phyloP scores from a whole-genome alignment of 2,888 invertebrate genomes.

The Patella ulyssiponensis region DNA sequence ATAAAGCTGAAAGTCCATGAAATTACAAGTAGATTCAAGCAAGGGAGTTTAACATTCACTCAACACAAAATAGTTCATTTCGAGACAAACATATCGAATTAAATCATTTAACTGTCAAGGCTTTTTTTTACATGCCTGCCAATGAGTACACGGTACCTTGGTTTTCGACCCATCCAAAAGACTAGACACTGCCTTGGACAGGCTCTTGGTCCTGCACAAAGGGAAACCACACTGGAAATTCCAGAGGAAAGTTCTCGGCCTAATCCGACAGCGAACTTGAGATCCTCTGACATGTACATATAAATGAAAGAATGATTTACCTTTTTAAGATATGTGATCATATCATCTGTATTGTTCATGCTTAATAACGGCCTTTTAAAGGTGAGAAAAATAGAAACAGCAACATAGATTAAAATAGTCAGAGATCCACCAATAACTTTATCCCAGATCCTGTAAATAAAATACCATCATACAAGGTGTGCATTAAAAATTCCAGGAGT shows the following conservation, averaged over 20 bases:
- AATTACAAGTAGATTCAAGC: too few species aligned
- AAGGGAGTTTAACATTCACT: too few species aligned
- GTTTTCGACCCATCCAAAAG: too few species aligned
- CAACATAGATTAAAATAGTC: conserved; percentile 85
- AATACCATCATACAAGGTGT: conserved; percentile 10
- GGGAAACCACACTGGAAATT: too few species aligned
- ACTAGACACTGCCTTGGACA: too few species aligned
- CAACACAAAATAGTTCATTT: too few species aligned
- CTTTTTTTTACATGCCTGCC: too few species aligned
- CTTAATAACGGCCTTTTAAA: conserved; percentile 80
- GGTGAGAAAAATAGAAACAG: conserved; percentile 82
- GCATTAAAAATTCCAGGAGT: too few species aligned
- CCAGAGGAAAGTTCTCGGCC: neutral
- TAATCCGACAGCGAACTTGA: neutral
- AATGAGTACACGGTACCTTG: too few species aligned
- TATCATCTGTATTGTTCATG: conserved; percentile 77
- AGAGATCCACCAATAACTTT: conserved; percentile 89
- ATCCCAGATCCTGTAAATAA: conserved; percentile 85
- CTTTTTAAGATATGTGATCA: conserved; percentile 80
- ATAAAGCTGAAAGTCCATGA: too few species aligned
- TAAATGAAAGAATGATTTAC: conserved; percentile 72
- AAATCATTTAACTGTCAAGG: neutral
- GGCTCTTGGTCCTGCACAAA: too few species aligned
- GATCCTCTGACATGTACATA: neutral
- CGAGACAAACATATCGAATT: neutral